phyloP scores from a whole-genome alignment of 2,888 invertebrate species.

The Mythimna albipuncta region DNA sequence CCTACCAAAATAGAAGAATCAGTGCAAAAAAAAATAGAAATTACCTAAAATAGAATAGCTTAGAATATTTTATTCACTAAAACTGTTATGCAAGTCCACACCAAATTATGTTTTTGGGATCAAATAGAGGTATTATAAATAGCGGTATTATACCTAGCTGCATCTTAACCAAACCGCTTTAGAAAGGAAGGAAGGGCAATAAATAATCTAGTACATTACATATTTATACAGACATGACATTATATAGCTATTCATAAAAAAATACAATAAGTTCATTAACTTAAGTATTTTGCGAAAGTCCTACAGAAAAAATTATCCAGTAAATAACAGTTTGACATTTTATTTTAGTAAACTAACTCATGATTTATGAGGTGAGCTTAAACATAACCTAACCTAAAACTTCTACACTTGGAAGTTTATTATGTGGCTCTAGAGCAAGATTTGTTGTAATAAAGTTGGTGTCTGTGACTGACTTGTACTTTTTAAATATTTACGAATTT shows the following conservation, averaged over 20 bases:
- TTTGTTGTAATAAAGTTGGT: conserved; percentile 3
- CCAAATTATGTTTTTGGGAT: no score
- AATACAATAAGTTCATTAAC: no score
- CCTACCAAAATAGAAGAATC: background rate
- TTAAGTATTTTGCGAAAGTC: background rate
- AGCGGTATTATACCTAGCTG: no score
- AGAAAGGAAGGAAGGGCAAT: no score
- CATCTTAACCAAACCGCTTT: no score
- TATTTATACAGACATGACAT: no score
- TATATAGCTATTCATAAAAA: no score
- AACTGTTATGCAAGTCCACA: no score
- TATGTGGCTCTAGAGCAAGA: background rate
- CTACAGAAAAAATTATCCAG: background rate
- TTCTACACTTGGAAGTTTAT: conserved; percentile 4
- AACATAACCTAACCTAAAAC: background rate
- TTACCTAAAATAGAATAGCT: no score
- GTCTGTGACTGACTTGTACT: conserved; percentile 10
- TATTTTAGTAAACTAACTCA: background rate
- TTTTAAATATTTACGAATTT: conserved; percentile 28
- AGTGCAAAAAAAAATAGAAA: background rate
- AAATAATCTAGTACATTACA: no score
- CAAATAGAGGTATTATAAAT: no score
- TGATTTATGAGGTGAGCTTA: background rate
- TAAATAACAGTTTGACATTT: background rate
- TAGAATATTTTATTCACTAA: no score